These are phyloP conservation scores for Canis aureus DNA, from an alignment of 2,113 vertebrate species.

Conservation along the genomic window DNA sequence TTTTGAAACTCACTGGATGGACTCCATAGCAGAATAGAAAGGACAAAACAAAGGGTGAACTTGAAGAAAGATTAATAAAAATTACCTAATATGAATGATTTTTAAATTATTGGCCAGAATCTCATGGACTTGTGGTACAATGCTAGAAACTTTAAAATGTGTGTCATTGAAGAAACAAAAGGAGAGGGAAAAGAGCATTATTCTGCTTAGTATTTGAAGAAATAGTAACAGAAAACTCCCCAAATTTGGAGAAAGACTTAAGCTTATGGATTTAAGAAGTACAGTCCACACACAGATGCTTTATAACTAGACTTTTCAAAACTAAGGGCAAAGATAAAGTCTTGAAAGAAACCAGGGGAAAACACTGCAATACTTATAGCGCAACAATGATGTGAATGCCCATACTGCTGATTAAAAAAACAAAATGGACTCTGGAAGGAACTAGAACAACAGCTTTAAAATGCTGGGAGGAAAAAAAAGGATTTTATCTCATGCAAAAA, in stretches of 20 bases:
- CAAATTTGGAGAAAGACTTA: background rate
- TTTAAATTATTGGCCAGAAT: background rate
- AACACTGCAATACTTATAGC: background rate
- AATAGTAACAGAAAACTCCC: background rate
- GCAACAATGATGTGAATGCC: background rate
- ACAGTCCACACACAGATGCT: background rate
- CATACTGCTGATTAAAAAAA: background rate
- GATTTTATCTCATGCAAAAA: background rate
- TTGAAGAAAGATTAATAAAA: background rate
- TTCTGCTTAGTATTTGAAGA: constrained; percentile 6
- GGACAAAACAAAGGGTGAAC: background rate
- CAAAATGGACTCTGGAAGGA: background rate
- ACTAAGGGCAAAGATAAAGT: background rate
- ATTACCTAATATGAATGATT: background rate
- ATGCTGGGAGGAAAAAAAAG: background rate
- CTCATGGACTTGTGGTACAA: background rate
- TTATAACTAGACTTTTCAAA: background rate
- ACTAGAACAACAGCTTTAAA: background rate
- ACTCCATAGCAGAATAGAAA: background rate
- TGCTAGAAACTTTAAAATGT: background rate
- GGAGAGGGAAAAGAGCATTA: background rate
- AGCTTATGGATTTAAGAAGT: background rate
- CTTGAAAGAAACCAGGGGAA: background rate
- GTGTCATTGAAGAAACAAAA: background rate
- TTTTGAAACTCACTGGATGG: background rate